Base-by-base conservation (phyloP, 2,888 invertebrate genomes). In the Aricia artaxerxes region DNA sequence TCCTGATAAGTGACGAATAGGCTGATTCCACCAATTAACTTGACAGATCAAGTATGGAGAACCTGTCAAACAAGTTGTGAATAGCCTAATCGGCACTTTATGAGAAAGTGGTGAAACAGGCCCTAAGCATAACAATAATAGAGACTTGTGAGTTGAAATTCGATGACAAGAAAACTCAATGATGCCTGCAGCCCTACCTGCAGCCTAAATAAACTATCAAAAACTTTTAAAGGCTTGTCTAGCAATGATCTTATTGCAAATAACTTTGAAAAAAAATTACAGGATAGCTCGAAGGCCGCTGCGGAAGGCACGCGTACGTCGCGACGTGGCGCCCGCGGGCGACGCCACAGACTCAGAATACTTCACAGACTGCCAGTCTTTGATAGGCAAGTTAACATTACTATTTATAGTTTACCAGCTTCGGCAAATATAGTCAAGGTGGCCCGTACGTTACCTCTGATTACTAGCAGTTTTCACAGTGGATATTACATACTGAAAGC, bases 281-380 rank as follows among this genome's bases (percentile, higher is more conserved):
- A 93, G 92, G 4, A 88, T 87, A 49, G 82, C 89, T 2, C 89
- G 91, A 1, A 88, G 91, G 0, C 80, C 87, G 49, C 90, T 90
- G 79, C 89, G 89, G 13, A 88, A 87, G 76, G 87, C 87, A 78
- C 86, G 85, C 2, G 85, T 86, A 2, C 85, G 86, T 9, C 85
- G 88, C 0, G 85, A 84, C 72, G 81, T 83, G 40, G 81, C 83
- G 0, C 82, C 82, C 4, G 83, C 83, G 9, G 88, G 86, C 72
- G 84, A 92, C 78, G 88, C 89, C 0, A 92, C 93, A 0, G 94
- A 94, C 82, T 93, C 93, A 0, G 94, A 94, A 80, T 94, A 94
- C 81, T 92, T 91, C 79, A 93, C 93, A 0, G 93, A 94, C 82
- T 93, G 94, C 81, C 94, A 93, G 81, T 93, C 93, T 31, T 88